Evolutionary conservation across 2,888 invertebrate genomes (phyloP).

Genomic region (Lepidochitona cinerea): DNA sequence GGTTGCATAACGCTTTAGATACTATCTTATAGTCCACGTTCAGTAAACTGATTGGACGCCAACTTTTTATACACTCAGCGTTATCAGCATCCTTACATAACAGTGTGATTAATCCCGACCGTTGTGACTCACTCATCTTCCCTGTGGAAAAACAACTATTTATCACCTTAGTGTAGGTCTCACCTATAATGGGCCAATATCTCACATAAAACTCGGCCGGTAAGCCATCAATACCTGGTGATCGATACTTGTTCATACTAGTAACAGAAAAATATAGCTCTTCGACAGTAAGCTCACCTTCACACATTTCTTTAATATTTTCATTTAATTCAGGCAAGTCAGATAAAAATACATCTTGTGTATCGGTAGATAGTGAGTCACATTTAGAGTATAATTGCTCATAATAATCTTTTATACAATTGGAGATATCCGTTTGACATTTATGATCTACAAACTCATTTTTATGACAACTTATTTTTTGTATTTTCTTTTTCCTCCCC

Average conservation of each 20-base stretch:
- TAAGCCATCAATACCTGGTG: slow-evolving; percentile 35
- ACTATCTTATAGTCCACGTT: slow-evolving; percentile 38
- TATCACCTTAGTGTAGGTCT: slow-evolving; percentile 10
- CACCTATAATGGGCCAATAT: slow-evolving; percentile 21
- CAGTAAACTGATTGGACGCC: slow-evolving; percentile 35
- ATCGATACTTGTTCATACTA: slow-evolving; percentile 24
- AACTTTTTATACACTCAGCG: slow-evolving; percentile 29
- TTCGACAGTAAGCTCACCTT: slow-evolving; percentile 6
- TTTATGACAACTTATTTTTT: too few species aligned
- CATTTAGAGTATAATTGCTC: too few species aligned
- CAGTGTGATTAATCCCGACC: slow-evolving; percentile 21
- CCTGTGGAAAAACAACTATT: slow-evolving; percentile 14
- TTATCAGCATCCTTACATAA: slow-evolving; percentile 33
- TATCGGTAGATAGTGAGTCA: too few species aligned
- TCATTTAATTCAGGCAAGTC: slow-evolving; percentile 12
- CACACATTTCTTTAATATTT: slow-evolving; percentile 6
- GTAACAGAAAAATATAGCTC: too few species aligned
- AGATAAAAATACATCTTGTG: too few species aligned
- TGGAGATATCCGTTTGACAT: too few species aligned
- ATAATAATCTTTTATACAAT: too few species aligned
- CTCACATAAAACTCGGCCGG: slow-evolving; percentile 29
- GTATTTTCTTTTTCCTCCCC: too few species aligned
- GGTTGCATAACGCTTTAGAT: slow-evolving; percentile 31
- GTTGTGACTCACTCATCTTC: slow-evolving; percentile 16
- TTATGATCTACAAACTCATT: too few species aligned